Percentiles rank a stretch among this genome's conserved stretches.
Conservation (phyloP, 1,140 invertebrate species). For the Drosophila sechellia region DNA sequence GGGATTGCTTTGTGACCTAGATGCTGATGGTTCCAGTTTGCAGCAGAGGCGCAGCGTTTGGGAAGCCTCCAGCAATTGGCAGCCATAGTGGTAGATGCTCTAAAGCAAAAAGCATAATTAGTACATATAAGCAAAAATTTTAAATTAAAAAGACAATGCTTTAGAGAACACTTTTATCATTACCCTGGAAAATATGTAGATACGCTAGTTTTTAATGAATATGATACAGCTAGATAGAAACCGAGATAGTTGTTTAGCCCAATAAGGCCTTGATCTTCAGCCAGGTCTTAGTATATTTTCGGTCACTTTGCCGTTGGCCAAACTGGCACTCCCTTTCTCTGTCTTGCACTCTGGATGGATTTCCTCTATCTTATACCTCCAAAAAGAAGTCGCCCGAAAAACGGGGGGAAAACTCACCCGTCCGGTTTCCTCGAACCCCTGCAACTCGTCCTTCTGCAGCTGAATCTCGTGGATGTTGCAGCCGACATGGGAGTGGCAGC, state of each 20-base stretch:
- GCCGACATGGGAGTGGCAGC: slow-evolving; percentile 90
- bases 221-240: too few species aligned
- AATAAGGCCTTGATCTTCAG: slow-evolving; percentile 24
- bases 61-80: slow-evolving; percentile 90
- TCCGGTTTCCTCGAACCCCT: slow-evolving; percentile 91
- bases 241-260: not conserved
- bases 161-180: too few species aligned
- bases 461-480: slow-evolving; percentile 90
- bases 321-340: slow-evolving; percentile 7
- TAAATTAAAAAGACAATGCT: too few species aligned
- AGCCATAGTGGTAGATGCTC: slow-evolving; percentile 92
- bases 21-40: slow-evolving; percentile 84
- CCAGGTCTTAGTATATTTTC: not conserved
- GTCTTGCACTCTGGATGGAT: slow-evolving; percentile 2
- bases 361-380: not conserved
- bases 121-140: too few species aligned
- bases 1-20: slow-evolving; percentile 56
- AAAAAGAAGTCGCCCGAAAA: slow-evolving; percentile 11
- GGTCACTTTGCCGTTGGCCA: slow-evolving; percentile 2
- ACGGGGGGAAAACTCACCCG: slow-evolving; percentile 86
- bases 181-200: too few species aligned
- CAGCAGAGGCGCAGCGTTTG: slow-evolving; percentile 90
- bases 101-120: not conserved
- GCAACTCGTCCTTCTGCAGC: slow-evolving; percentile 90
- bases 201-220: too few species aligned